Evolutionary conservation across 2,888 invertebrate species (phyloP).

Genomic region (Pyrrhia umbra): DNA sequence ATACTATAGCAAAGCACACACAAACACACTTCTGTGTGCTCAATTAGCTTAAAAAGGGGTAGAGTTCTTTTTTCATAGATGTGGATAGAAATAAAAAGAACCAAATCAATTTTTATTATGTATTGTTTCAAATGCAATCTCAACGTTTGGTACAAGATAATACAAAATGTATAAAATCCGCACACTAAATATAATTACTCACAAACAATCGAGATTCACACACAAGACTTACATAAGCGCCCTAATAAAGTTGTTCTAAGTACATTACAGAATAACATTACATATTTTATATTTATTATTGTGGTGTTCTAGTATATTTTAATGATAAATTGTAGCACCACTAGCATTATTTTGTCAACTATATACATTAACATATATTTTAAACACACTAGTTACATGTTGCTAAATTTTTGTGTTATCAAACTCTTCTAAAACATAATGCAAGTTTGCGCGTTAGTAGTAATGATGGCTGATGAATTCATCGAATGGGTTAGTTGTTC

Average conservation of each 20-base stretch:
- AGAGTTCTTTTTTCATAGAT: not conserved
- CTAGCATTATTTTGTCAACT: constrained; percentile 51
- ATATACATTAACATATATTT: constrained; percentile 50
- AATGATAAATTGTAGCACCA: constrained; percentile 67
- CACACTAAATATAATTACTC: constrained; percentile 75
- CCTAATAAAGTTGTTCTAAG: constrained; percentile 61
- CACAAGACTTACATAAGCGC: constrained; percentile 73
- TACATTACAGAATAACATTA: constrained; percentile 59
- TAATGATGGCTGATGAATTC: constrained; percentile 70
- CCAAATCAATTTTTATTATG: constrained; percentile 75
- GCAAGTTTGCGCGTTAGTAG: constrained; percentile 74
- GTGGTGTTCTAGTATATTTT: constrained; percentile 49
- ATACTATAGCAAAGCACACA: not conserved
- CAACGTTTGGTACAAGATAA: constrained; percentile 87
- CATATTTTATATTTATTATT: constrained; percentile 51
- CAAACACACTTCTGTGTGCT: not conserved
- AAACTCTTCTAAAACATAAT: constrained; percentile 50
- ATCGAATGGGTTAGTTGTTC: constrained; percentile 53
- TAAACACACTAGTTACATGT: constrained; percentile 40
- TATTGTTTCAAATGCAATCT: constrained; percentile 89
- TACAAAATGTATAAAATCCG: constrained; percentile 89
- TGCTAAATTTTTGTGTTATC: constrained; percentile 33
- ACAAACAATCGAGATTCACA: constrained; percentile 80
- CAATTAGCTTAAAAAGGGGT: not conserved
- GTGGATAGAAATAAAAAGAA: constrained; percentile 69